Evolutionary conservation across 2,113 vertebrate species (phyloP), one percentile per base, ranked within the genome.

Genomic region (Phalacrocorax pelagicus): DNA sequence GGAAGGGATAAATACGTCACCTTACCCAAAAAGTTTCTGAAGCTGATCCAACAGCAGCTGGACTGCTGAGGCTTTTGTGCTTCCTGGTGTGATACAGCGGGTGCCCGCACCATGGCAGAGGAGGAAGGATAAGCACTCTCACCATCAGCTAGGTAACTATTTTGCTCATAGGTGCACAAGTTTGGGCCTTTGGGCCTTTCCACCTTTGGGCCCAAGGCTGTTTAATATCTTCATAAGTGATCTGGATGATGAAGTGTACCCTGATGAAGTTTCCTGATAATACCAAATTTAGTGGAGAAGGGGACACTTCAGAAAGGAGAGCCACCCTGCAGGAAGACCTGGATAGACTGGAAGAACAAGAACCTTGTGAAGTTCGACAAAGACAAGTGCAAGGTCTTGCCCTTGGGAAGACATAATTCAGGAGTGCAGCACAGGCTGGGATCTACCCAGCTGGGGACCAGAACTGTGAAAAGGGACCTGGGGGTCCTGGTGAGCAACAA

Each of bases 81-180:
- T 86, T 52, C 47, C 42, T 5, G 3, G 4, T 59, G 18, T 36
- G 63, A 52, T 11, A 26, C 18, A 51, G 47, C 3, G 8, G 24
- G 73, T 5, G 3, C 6, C 13, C 5, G 1, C 26, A 29, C 19
- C 6, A 1, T 9, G 47, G 63, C 4, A 2, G 24, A 86, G 61
- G 18, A 79, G 17, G 51, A 74, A 67, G 10, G 51, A 51, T 59
- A 15, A 77, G 29, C n/a, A 32, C 40, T 32, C 6, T 55, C 34
- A n/a, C 11, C 1, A 0, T 40, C 66, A 14, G 11, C 23, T 24
- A 24, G 11, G 24, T 63, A 36, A 84, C 17, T 81, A 2, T 30
- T 84, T 78, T 66, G 10, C 36, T 70, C 21, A 30, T 7, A 61
- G 9, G 5, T 47, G 17, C 12, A 73, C 52, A 42, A 40, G 20